These are phyloP conservation scores for Stenotaenia linearis DNA, from an alignment of 2,888 invertebrate species.

Conservation along the genomic window DNA sequence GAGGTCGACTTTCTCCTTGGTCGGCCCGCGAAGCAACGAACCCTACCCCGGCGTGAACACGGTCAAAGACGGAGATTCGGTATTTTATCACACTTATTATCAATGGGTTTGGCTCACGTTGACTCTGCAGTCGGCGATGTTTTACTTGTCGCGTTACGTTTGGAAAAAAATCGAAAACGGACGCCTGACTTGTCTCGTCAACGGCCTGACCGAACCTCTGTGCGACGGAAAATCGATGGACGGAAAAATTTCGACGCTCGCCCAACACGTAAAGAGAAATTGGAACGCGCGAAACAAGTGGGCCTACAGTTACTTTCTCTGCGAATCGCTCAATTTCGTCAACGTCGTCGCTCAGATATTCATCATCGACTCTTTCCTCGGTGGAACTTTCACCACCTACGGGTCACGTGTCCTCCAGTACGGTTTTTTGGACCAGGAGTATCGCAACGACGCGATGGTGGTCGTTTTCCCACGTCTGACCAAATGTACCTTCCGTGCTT, in stretches of 20 bases:
- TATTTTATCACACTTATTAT: background rate
- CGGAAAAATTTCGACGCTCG: background rate
- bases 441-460: background rate
- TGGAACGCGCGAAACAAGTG: background rate
- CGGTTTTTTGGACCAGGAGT: background rate
- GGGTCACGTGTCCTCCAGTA: background rate
- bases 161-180: background rate
- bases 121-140: background rate
- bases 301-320: background rate
- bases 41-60: background rate
- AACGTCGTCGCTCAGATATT: background rate
- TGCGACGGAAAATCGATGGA: background rate
- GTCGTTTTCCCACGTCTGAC: too few relatives aligned
- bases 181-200: background rate
- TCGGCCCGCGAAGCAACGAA: background rate
- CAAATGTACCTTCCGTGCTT: background rate
- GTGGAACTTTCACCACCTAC: background rate
- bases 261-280: background rate
- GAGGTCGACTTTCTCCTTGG: constrained; percentile 69
- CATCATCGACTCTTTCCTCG: background rate
- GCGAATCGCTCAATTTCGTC: background rate
- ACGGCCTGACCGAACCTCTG: too few relatives aligned
- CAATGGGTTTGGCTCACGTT: background rate
- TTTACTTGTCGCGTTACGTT: background rate
- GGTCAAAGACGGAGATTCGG: background rate